These are phyloP conservation scores for Okapia johnstoni DNA, from an alignment of 2,113 vertebrate species.

Conservation along the genomic window DNA sequence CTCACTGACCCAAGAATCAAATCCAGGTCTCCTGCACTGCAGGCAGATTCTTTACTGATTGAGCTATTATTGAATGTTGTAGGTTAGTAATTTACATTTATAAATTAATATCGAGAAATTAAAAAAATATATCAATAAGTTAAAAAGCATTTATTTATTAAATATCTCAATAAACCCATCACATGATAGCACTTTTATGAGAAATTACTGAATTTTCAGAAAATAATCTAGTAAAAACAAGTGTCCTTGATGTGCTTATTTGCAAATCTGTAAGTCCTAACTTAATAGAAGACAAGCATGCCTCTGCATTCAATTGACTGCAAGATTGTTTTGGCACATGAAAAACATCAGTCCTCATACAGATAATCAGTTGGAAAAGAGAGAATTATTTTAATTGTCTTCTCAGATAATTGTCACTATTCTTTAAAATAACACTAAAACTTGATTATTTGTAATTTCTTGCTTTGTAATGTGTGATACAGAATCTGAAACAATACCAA, in stretches of 20 bases:
- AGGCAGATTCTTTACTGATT: not conserved
- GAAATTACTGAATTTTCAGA: not conserved
- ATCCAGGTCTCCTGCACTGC: not conserved
- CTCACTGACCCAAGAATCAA: accelerated
- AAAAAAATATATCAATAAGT: not conserved
- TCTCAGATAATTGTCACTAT: not conserved
- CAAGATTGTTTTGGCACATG: not conserved
- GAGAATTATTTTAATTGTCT: not conserved
- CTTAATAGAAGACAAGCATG: not conserved
- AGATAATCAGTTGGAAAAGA: not conserved
- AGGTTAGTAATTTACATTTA: not conserved
- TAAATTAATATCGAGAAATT: not conserved
- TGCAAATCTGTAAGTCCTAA: not conserved
- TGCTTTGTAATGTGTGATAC: not conserved
- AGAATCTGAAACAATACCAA: not conserved
- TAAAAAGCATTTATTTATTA: not conserved
- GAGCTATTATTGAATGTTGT: not conserved
- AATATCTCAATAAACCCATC: not conserved
- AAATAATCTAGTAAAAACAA: not conserved
- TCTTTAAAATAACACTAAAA: not conserved
- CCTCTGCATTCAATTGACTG: not conserved
- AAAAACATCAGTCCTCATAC: not conserved
- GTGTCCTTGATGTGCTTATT: not conserved
- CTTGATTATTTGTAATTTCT: not conserved
- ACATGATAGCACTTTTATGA: not conserved